phyloP scores from a whole-genome alignment of 2,888 invertebrate species.

The Archaeoteleia sp. region DNA sequence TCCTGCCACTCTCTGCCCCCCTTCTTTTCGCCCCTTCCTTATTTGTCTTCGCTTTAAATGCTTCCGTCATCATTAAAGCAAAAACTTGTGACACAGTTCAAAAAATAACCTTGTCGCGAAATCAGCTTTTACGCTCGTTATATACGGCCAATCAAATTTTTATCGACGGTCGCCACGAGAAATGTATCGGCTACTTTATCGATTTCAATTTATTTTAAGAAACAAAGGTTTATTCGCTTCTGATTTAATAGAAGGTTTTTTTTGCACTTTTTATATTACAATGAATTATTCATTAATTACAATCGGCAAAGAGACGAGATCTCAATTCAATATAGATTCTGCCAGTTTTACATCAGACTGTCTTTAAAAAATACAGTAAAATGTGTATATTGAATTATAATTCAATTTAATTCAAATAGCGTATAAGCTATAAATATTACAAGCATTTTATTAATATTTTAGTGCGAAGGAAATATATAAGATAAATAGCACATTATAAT shows the following conservation, averaged over 20 bases:
- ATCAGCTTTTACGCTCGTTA: slow-evolving; percentile 9
- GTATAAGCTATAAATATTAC: background rate
- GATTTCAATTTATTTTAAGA: slow-evolving; percentile 22
- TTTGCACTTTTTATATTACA: slow-evolving; percentile 18
- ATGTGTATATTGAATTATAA: slow-evolving; percentile 31
- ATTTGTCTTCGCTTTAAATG: slow-evolving; percentile 22
- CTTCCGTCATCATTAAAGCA: slow-evolving; percentile 12
- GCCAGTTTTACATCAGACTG: slow-evolving; percentile 20
- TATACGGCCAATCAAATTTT: slow-evolving; percentile 19
- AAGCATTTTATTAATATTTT: too few species aligned
- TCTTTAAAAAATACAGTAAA: too few species aligned
- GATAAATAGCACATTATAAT: too few species aligned
- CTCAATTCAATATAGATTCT: slow-evolving; percentile 28
- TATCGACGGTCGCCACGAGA: background rate
- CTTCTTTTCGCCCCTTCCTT: slow-evolving; percentile 25
- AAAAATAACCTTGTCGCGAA: slow-evolving; percentile 16
- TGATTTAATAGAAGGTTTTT: slow-evolving; percentile 21
- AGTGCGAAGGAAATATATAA: too few species aligned
- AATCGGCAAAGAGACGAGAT: slow-evolving; percentile 24
- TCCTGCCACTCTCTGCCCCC: slow-evolving; percentile 23
- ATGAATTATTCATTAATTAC: slow-evolving; percentile 37
- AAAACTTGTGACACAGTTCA: background rate
- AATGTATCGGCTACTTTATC: slow-evolving; percentile 28
- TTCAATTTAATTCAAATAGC: too few species aligned
- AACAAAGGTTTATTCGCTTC: slow-evolving; percentile 8